These are phyloP conservation scores for Bicyclus anynana DNA, from an alignment of 1,140 invertebrate genomes.

Conservation along the genomic window DNA sequence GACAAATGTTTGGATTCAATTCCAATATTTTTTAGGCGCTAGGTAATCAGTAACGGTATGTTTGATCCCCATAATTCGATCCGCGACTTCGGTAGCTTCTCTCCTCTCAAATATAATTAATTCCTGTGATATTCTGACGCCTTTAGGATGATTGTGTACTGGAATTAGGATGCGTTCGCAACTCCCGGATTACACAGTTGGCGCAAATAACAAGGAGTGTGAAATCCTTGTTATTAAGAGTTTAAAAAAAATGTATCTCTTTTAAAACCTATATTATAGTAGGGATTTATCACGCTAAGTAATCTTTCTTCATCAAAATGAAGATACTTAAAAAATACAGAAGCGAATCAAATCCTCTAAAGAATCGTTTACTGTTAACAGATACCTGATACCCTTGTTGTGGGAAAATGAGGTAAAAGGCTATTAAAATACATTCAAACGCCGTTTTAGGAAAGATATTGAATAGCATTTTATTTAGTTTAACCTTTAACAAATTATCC, in stretches of 20 bases:
- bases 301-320: slow-evolving; percentile 46
- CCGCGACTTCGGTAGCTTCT: slow-evolving; percentile 45
- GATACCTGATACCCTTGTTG: slow-evolving; percentile 44
- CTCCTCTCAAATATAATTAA: slow-evolving; percentile 51
- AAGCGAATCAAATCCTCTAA: slow-evolving; percentile 56
- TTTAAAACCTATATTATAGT: slow-evolving; percentile 9
- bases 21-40: slow-evolving; percentile 56
- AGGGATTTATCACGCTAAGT: neutral
- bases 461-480: no score
- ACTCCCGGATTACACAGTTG: slow-evolving; percentile 24
- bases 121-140: slow-evolving; percentile 41
- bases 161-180: slow-evolving; percentile 4
- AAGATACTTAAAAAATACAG: slow-evolving; percentile 40
- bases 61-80: slow-evolving; percentile 52
- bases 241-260: slow-evolving; percentile 42
- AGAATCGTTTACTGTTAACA: slow-evolving; percentile 52
- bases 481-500: no score
- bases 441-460: neutral
- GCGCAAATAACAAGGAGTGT: slow-evolving; percentile 25
- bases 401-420: slow-evolving; percentile 43
- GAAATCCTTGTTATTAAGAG: slow-evolving; percentile 26
- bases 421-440: neutral
- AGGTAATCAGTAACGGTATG: slow-evolving; percentile 63
- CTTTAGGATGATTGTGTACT: slow-evolving; percentile 3
- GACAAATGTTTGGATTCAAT: slow-evolving; percentile 76